phyloP scores from a whole-genome alignment of 2,113 vertebrate species.

The Oreochromis spilurus region DNA sequence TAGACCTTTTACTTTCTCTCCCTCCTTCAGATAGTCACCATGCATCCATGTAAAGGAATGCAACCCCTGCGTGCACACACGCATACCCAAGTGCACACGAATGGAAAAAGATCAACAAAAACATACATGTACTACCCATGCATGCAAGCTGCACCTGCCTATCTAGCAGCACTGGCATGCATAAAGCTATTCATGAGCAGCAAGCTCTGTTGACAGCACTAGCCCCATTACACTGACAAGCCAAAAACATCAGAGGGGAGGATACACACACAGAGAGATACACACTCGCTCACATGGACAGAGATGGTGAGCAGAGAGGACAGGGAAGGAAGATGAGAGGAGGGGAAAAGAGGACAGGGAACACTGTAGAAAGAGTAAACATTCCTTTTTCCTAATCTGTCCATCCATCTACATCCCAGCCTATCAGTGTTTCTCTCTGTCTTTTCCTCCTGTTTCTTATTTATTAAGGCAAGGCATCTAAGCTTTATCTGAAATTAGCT shows the following conservation, averaged over 20 bases:
- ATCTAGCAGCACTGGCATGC: slow-evolving; percentile 24
- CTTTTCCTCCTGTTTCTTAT: neutral
- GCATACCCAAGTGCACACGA: neutral
- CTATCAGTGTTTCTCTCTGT: neutral
- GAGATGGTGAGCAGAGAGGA: slow-evolving; percentile 52
- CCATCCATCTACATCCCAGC: neutral
- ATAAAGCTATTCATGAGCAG: slow-evolving; percentile 55
- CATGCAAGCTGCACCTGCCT: slow-evolving; percentile 28
- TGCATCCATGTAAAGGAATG: neutral
- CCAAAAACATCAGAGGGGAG: slow-evolving; percentile 60
- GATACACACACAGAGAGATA: neutral
- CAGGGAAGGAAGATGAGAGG: neutral
- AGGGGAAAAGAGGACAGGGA: neutral
- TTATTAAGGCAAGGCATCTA: neutral
- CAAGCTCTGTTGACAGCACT: slow-evolving; percentile 59
- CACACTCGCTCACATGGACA: slow-evolving; percentile 13
- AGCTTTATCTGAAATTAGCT: neutral
- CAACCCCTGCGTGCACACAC: neutral
- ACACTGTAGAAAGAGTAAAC: neutral
- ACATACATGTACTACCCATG: neutral
- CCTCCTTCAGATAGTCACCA: neutral
- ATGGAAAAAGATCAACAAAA: neutral
- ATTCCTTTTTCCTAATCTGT: neutral
- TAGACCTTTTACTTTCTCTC: slow-evolving; percentile 1
- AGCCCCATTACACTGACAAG: slow-evolving; percentile 71